A percentile compares a stretch with the other conserved stretches of the same genome.
phyloP scores from a whole-genome alignment of 2,113 vertebrate species.

The Colius striatus region DNA sequence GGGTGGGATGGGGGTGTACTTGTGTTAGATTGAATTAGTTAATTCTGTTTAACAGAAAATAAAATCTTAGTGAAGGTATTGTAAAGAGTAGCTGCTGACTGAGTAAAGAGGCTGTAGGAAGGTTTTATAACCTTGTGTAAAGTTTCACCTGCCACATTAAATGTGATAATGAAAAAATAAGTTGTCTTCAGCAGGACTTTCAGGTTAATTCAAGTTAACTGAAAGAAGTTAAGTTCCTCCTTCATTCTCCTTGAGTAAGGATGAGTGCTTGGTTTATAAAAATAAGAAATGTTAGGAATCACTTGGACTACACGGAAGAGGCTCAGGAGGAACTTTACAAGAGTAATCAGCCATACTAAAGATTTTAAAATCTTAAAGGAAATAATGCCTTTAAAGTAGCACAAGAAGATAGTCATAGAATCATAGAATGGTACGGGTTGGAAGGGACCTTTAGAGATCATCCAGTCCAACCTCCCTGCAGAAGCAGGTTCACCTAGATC shows the following conservation, averaged over 20 bases:
- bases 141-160: not conserved
- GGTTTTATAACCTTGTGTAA: not conserved
- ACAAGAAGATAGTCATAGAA: too few species aligned
- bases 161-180: not conserved
- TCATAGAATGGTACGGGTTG: too few species aligned
- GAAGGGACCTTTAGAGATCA: too few species aligned
- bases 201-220: not conserved
- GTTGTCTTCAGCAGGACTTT: not conserved
- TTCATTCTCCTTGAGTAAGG: not conserved
- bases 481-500: too few species aligned
- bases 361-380: not conserved
- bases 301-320: not conserved
- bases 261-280: not conserved
- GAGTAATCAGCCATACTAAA: accelerated
- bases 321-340: not conserved
- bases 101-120: not conserved
- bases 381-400: not conserved
- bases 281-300: not conserved
- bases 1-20: not conserved
- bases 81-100: not conserved
- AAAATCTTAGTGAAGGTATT: not conserved
- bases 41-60: not conserved
- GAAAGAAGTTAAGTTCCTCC: not conserved
- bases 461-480: too few species aligned
- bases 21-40: not conserved